These are phyloP conservation scores for Argyra leucocephala DNA, from an alignment of 2,888 invertebrate species.

Conservation along the genomic window DNA sequence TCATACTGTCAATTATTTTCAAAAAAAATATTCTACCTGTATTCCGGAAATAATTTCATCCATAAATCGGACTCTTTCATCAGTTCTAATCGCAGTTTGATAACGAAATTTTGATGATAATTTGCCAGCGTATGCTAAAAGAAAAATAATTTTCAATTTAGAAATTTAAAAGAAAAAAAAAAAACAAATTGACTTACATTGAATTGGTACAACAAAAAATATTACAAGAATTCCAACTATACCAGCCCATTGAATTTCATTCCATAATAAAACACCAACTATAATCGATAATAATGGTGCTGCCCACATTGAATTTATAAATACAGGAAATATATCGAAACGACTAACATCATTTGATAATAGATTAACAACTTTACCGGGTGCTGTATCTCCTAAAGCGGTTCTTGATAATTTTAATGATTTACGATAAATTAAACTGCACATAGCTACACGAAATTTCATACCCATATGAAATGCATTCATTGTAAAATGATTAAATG, in stretches of 20 bases:
- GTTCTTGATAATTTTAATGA: slow-evolving; percentile 57
- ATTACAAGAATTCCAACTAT: slow-evolving; percentile 63
- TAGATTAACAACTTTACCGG: slow-evolving; percentile 79
- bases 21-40: slow-evolving; percentile 39
- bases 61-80: slow-evolving; percentile 67
- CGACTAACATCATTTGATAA: slow-evolving; percentile 80
- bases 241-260: slow-evolving; percentile 54
- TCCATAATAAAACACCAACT: slow-evolving; percentile 60
- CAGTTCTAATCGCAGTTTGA: slow-evolving; percentile 53
- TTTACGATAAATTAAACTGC: slow-evolving; percentile 78
- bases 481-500: slow-evolving; percentile 57
- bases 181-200: slow-evolving; percentile 47
- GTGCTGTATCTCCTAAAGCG: slow-evolving; percentile 71
- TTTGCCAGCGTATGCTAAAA: slow-evolving; percentile 32
- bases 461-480: slow-evolving; percentile 69
- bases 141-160: background rate
- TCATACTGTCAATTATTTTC: background rate
- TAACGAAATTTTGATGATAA: slow-evolving; percentile 39
- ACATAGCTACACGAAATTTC: slow-evolving; percentile 69
- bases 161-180: background rate
- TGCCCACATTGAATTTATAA: slow-evolving; percentile 73
- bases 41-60: slow-evolving; percentile 62
- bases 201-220: slow-evolving; percentile 63
- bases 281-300: slow-evolving; percentile 58
- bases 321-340: slow-evolving; percentile 66